These are phyloP conservation scores for Leucosticte australis DNA, from an alignment of 2,113 vertebrate species.

Conservation along the genomic window DNA sequence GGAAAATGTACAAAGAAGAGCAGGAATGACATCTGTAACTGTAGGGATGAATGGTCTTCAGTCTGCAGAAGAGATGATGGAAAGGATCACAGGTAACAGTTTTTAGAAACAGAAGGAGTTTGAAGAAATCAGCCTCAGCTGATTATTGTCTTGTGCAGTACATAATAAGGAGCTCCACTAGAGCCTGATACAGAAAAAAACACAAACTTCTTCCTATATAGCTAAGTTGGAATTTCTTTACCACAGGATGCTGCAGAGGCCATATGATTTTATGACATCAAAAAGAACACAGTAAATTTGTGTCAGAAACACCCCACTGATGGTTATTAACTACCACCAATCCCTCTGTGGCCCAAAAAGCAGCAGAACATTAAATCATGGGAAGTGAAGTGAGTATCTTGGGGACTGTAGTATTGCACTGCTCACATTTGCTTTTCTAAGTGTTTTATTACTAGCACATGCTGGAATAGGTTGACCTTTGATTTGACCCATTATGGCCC, in stretches of 20 bases:
- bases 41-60: not conserved
- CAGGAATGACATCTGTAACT: not conserved
- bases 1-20: not conserved
- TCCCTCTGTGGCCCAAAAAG: not conserved
- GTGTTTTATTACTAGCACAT: not conserved
- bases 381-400: not conserved
- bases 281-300: not conserved
- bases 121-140: not conserved
- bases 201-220: not conserved
- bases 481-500: not conserved
- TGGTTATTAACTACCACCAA: not conserved
- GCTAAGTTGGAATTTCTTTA: not conserved
- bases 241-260: not conserved
- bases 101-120: not conserved
- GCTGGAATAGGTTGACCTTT: not conserved
- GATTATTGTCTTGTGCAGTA: not conserved
- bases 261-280: not conserved
- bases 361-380: not conserved
- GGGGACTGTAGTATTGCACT: not conserved
- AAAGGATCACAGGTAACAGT: rapidly evolving
- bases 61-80: not conserved
- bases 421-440: not conserved
- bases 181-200: not conserved
- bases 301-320: not conserved
- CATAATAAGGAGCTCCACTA: not conserved